Evolutionary conservation across 2,113 vertebrate species (phyloP), one percentile per base, ranked within the genome.

Genomic region (Sebastes schlegelii): DNA sequence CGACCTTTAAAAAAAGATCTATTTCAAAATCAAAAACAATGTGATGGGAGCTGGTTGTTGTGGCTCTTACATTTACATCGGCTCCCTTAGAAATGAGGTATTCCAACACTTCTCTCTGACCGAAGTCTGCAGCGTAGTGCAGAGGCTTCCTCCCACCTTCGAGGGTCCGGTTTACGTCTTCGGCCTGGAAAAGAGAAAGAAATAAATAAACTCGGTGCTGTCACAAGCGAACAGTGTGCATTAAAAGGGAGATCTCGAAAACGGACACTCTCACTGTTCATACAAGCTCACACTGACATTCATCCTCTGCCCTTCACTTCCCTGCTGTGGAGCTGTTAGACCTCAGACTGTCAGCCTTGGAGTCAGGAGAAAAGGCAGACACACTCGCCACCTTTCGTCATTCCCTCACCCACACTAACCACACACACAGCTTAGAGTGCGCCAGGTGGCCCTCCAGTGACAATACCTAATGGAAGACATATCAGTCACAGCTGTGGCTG

Each of bases 21-120:
- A 34, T 34, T 34, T 34, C 34, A 34, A 34, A 34, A 34, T 34
- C 34, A 34, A 89, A 13, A 84, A 16, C 0, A 9, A 23, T n/a
- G 64, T 16, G 52, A 52, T 26, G 26, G 23, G 46, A 55, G 13
- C 62, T 42, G 54, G 19, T 52, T 23, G 68, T 19, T 43, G 16
- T 23, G 68, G 67, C 81, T 94, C 96, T 90, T 96, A 99, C 98
- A 68, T 99, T 98, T 87, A 99, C 93, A 83, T 99, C 96, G 60
- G 98, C 98, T 94, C 98, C 98, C 94, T 96, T 97, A 82, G 97
- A 96, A 77, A 99, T 93, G 74, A 99, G 96, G 84, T 96, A 99
- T 82, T 97, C 95, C 91, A 98, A 82, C 74, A 99, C 95, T 72
- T 98, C 97, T 49, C 92, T 88, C 52, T 99, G 98, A 69, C 98